Evolutionary conservation across 2,797 vertebrate species (phyloP).

Genomic region (Cyprinodon diabolis): DNA sequence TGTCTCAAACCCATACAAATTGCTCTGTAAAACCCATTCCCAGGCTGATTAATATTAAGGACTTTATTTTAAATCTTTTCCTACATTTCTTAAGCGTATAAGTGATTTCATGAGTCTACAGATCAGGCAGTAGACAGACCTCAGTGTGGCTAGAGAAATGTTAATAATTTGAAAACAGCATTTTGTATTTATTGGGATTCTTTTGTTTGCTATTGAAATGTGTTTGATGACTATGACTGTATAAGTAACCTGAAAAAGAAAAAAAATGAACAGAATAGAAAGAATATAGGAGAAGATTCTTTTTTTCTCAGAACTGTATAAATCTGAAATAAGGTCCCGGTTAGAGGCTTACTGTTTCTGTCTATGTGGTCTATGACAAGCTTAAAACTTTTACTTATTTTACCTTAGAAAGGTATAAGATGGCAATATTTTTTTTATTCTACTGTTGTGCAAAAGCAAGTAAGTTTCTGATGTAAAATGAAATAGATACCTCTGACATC

Average conservation of each 20-base stretch:
- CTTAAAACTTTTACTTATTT: background rate
- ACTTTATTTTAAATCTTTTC: too few relatives aligned
- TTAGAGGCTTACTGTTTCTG: background rate
- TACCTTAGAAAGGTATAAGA: too few relatives aligned
- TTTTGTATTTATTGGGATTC: background rate
- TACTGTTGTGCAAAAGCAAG: too few relatives aligned
- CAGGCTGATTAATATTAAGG: too few relatives aligned
- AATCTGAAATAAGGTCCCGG: background rate
- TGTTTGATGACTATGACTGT: background rate
- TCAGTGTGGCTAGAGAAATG: too few relatives aligned
- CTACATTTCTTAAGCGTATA: too few relatives aligned
- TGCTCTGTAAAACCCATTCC: too few relatives aligned
- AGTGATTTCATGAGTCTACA: background rate
- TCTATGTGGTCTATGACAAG: background rate
- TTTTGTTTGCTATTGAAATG: background rate
- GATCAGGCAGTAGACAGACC: background rate
- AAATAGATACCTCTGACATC: slow-evolving; percentile 90
- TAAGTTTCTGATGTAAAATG: too few relatives aligned
- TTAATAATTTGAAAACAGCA: background rate
- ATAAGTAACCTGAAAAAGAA: background rate
- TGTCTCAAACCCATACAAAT: too few relatives aligned
- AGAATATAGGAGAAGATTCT: background rate
- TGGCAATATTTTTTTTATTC: too few relatives aligned
- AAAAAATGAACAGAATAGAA: background rate
- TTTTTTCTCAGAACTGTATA: background rate